Evolutionary conservation across 2,113 vertebrate species (phyloP).

Genomic region (Salvator merianae): DNA sequence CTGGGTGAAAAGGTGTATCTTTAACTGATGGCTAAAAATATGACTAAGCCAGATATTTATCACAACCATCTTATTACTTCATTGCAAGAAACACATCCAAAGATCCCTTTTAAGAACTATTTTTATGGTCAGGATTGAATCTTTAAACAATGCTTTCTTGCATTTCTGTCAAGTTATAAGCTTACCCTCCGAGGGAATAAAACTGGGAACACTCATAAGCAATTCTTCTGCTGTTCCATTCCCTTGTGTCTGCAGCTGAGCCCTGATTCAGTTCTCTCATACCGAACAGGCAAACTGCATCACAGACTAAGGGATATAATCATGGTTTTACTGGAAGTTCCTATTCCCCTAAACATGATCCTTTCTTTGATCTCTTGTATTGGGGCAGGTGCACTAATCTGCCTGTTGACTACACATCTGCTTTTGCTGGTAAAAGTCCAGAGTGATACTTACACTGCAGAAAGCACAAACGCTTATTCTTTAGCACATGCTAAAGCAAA

Average conservation of each 20-base stretch:
- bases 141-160: slow-evolving; percentile 56
- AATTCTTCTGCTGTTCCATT: slow-evolving; percentile 56
- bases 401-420: slow-evolving; percentile 58
- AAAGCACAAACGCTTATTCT: slow-evolving; percentile 57
- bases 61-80: not conserved
- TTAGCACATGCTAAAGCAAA: not conserved
- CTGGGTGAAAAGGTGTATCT: too few species aligned
- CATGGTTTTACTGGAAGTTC: slow-evolving; percentile 55
- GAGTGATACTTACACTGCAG: slow-evolving; percentile 57
- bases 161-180: slow-evolving; percentile 64
- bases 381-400: slow-evolving; percentile 66
- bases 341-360: slow-evolving; percentile 47
- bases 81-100: slow-evolving; percentile 16
- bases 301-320: slow-evolving; percentile 50
- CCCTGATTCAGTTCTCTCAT: slow-evolving; percentile 43
- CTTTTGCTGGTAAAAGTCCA: slow-evolving; percentile 60
- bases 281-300: slow-evolving; percentile 54
- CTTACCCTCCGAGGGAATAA: slow-evolving; percentile 53
- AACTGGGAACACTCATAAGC: slow-evolving; percentile 55
- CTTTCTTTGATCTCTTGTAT: slow-evolving; percentile 59
- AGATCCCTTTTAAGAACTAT: slow-evolving; percentile 37
- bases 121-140: slow-evolving; percentile 39
- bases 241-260: slow-evolving; percentile 64
- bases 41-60: not conserved
- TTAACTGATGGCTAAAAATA: not conserved